A percentile compares a stretch with the other conserved stretches of the same genome.
Evolutionary conservation across 2,888 invertebrate genomes (phyloP).

Genomic region (Bhutanitis thaidina): DNA sequence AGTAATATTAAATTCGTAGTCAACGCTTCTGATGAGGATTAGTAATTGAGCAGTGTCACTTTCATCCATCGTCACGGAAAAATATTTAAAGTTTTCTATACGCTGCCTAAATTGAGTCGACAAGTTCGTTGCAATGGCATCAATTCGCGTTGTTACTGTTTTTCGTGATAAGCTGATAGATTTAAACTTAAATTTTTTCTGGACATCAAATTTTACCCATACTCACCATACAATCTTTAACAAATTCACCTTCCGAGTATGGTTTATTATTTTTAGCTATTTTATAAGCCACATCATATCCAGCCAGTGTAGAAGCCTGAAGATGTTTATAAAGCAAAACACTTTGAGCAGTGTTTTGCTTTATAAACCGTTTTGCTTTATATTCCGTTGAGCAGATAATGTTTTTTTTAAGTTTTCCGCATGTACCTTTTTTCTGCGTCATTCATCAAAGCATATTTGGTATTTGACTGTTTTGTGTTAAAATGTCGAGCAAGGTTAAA

Average conservation of each 20-base stretch:
- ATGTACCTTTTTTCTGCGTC: conserved; percentile 17
- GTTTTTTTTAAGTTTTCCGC: conserved; percentile 18
- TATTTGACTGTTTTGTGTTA: conserved; percentile 14
- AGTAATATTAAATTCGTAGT: conserved; percentile 22
- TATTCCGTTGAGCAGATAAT: conserved; percentile 21
- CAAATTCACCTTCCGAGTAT: conserved; percentile 16
- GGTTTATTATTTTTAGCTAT: conserved; percentile 16
- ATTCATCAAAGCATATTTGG: conserved; percentile 16
- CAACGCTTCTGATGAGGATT: conserved; percentile 28
- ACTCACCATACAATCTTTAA: conserved; percentile 21
- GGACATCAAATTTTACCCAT: conserved; percentile 18
- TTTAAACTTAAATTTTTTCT: conserved; percentile 17
- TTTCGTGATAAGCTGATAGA: conserved; percentile 22
- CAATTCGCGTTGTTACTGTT: conserved; percentile 19
- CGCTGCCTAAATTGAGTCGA: conserved; percentile 22
- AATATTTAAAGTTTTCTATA: conserved; percentile 23
- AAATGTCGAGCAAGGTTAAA: conserved; percentile 18
- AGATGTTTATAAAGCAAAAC: too few relatives aligned
- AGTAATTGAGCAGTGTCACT: conserved; percentile 23
- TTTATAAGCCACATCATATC: conserved; percentile 14
- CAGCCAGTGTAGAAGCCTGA: conserved; percentile 4
- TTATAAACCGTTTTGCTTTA: too few relatives aligned
- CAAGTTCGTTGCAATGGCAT: conserved; percentile 22
- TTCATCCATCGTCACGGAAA: conserved; percentile 30
- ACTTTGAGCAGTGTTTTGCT: conserved; percentile 4